Evolutionary conservation across 2,888 invertebrate genomes (phyloP).

Genomic region (Drosophila suboccidentalis): DNA sequence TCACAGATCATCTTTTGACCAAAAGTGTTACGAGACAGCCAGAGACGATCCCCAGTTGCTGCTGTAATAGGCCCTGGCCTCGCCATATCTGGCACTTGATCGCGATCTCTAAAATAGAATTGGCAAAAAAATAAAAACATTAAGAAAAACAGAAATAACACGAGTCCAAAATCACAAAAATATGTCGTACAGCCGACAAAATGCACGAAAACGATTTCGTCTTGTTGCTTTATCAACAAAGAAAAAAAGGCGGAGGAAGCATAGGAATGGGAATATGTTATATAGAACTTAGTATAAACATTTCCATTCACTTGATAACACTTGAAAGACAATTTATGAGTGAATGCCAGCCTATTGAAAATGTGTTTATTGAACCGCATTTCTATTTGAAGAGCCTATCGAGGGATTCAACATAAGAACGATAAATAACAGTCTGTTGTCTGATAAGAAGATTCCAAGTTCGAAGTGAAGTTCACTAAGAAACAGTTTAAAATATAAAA

Average conservation of each 20-base stretch:
- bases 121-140: constrained; percentile 32
- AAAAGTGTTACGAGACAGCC: constrained; percentile 35
- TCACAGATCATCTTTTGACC: constrained; percentile 38
- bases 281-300: background rate
- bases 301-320: constrained; percentile 17
- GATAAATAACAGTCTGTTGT: constrained; percentile 21
- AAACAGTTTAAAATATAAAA: background rate
- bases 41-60: constrained; percentile 19
- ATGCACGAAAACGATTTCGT: constrained; percentile 9
- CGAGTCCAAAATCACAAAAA: background rate
- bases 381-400: constrained; percentile 11
- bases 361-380: constrained; percentile 52
- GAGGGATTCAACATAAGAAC: constrained; percentile 18
- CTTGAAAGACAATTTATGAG: constrained; percentile 20
- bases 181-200: constrained; percentile 41
- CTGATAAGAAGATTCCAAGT: constrained; percentile 30
- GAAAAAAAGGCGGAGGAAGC: too few relatives aligned
- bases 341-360: constrained; percentile 14
- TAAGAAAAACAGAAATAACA: constrained; percentile 1
- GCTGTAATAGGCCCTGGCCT: constrained; percentile 53
- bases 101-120: constrained; percentile 58
- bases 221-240: background rate
- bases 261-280: background rate
- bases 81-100: constrained; percentile 46
- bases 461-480: background rate